Evolutionary conservation across 2,797 vertebrate genomes (phyloP), one percentile per base, ranked within the genome.

Genomic region (Clarias pachynema): DNA sequence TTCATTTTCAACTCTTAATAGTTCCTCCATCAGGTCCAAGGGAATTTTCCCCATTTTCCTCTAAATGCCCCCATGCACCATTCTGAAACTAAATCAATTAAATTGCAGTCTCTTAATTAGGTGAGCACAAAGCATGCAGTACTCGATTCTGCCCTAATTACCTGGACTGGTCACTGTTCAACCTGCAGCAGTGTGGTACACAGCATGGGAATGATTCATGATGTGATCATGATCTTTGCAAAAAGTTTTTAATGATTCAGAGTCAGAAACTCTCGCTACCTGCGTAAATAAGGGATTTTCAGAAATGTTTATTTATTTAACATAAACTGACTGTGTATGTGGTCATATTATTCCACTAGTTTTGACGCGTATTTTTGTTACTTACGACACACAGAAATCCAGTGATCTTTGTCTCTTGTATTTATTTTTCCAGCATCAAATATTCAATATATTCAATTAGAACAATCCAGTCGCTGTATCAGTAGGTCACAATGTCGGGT

Each of bases 81-180:
- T 29, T 57, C 34, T 24, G 49, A 68, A 68, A 69, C 14, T 1
- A 84, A 86, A 89, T 86, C 44, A 86, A 81, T 84, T 65, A 80
- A 77, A 79, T 66, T 73, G 20, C 82, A 20, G 18, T 63, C 44
- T 37, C 79, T 85, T 85, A 85, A 85, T 85, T 81, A 81, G 63
- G 40, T 2, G 59, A 40, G 59, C 63, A 44, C 53, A 84, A 24
- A 70, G 29, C 29, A 4, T 70, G n/a, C n/a, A 78, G 83, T 7
- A 24, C 31, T 57, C 31, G 14, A 22, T 69, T 31, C 44, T 6
- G 34, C 49, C 24, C 75, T 79, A 79, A 79, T 79, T 79, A 62
- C 31, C 57, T 7, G 57, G 24, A 79, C 75, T 62, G 75, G 31
- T 37, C 22, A 62, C 75, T 60, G 56, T 62, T 62, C 57, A 60